These are phyloP conservation scores for Narcine bancroftii DNA, from an alignment of 2,113 vertebrate species.

Conservation along the genomic window DNA sequence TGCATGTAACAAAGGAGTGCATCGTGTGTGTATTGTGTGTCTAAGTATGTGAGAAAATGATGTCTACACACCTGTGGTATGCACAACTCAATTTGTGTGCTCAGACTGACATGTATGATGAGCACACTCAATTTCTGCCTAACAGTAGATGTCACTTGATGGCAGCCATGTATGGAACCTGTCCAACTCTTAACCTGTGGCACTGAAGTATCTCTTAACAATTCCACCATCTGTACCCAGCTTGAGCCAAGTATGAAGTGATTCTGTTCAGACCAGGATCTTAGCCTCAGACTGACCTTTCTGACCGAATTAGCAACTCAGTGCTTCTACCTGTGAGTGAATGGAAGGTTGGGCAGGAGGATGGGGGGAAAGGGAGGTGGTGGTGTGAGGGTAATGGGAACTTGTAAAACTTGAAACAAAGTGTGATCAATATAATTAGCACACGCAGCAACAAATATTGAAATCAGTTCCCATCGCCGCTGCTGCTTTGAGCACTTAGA, in stretches of 20 bases:
- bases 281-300: not conserved
- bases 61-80: no score
- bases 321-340: not conserved
- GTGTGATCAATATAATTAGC: not conserved
- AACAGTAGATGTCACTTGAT: not conserved
- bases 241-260: not conserved
- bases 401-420: conserved; percentile 19
- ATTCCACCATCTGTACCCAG: not conserved
- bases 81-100: no score
- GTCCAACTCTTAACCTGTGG: not conserved
- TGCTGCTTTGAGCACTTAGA: not conserved
- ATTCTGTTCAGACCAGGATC: not conserved
- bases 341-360: no score
- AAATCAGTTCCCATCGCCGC: conserved; percentile 16
- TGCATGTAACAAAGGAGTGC: no score
- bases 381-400: no score
- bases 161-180: not conserved
- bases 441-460: conserved; percentile 7
- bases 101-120: not conserved
- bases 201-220: not conserved
- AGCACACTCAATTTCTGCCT: not conserved
- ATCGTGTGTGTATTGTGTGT: no score
- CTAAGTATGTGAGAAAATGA: no score
- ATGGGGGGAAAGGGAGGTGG: no score
- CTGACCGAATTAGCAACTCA: not conserved